Evolutionary conservation across 1,140 invertebrate species (phyloP).

Genomic region (Sinella curviseta): DNA sequence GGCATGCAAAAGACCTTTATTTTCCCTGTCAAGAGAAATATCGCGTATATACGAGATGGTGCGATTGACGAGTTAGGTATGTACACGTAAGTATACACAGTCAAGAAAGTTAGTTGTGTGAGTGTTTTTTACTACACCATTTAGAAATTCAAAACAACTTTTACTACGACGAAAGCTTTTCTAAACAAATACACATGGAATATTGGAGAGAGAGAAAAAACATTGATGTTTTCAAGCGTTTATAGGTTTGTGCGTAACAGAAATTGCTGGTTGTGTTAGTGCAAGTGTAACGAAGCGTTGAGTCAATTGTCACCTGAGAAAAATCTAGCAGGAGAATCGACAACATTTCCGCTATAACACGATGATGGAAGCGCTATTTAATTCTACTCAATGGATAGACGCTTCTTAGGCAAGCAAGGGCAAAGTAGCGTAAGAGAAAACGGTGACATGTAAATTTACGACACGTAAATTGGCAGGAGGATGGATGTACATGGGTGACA

Average conservation of each 20-base stretch:
- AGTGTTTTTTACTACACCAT: too few relatives aligned
- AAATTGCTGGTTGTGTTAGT: too few relatives aligned
- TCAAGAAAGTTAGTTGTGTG: too few relatives aligned
- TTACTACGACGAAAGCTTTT: background rate
- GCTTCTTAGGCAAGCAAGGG: too few relatives aligned
- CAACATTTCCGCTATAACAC: background rate
- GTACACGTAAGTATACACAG: too few relatives aligned
- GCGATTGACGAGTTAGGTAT: too few relatives aligned
- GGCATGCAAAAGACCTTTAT: too few relatives aligned
- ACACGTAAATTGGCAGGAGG: background rate
- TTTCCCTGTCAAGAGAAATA: too few relatives aligned
- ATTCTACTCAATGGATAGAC: too few relatives aligned
- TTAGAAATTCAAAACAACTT: background rate
- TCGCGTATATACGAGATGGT: too few relatives aligned
- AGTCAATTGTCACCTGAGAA: background rate
- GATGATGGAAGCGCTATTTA: background rate
- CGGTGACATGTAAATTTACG: background rate
- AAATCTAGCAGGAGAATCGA: background rate
- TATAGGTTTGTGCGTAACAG: too few relatives aligned
- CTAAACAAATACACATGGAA: background rate
- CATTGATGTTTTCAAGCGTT: background rate
- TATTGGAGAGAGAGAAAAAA: background rate
- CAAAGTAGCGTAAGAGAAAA: too few relatives aligned
- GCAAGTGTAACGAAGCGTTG: background rate
- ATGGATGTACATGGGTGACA: background rate